Conservation (phyloP, 1,140 invertebrate genomes). For the Leptinotarsa lineolata region DNA sequence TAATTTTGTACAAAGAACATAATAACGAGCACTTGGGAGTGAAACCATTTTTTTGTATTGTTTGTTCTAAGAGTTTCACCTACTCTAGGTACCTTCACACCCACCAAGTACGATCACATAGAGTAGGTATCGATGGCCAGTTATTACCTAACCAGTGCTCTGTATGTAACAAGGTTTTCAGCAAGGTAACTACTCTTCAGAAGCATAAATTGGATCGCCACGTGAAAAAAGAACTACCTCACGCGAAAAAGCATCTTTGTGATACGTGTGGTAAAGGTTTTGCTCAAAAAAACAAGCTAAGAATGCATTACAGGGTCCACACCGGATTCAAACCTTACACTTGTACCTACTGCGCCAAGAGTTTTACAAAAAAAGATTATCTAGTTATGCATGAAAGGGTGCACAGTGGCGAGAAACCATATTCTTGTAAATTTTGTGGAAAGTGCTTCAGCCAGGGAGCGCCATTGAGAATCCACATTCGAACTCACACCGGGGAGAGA, state of each 20-base stretch:
- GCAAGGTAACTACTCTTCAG: conserved; percentile 39
- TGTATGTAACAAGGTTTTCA: conserved; percentile 42
- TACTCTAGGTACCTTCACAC: conserved; percentile 46
- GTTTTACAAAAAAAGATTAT: conserved; percentile 62
- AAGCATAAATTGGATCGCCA: conserved; percentile 39
- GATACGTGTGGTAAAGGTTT: conserved; percentile 59
- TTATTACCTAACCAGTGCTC: conserved; percentile 43
- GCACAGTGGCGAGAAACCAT: conserved; percentile 62
- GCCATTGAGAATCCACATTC: conserved; percentile 59
- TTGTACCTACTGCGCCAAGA: conserved; percentile 61
- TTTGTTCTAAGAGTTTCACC: conserved; percentile 44
- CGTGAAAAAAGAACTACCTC: conserved; percentile 45
- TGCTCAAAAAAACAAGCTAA: conserved; percentile 63
- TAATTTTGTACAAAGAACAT: conserved; percentile 58
- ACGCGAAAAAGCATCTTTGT: conserved; percentile 50
- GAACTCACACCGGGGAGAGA: conserved; percentile 51
- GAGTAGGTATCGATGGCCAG: conserved; percentile 45
- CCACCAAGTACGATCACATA: conserved; percentile 45
- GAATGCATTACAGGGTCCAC: conserved; percentile 66
- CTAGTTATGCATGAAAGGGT: conserved; percentile 63
- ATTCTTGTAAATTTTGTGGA: conserved; percentile 60
- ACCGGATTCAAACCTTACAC: conserved; percentile 59
- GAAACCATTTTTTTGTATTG: conserved; percentile 61
- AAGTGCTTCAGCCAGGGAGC: conserved; percentile 58
- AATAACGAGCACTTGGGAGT: conserved; percentile 71